Base-by-base conservation (phyloP, 2,888 invertebrate genomes). In the Drosophila sordidula region DNA sequence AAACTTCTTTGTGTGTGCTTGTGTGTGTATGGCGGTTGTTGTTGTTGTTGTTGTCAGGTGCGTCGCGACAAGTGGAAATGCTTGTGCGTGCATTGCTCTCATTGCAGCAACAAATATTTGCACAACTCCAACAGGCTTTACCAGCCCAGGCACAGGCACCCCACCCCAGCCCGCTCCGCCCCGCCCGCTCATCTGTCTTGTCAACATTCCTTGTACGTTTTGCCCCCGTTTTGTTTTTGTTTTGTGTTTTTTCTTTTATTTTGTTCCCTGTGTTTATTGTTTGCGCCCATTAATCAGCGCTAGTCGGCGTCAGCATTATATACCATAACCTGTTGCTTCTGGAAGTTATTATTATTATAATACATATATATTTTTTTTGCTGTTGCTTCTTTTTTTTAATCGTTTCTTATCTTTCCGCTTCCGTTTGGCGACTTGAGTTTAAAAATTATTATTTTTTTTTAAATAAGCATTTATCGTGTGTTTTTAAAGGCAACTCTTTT, bases 41-140 rank as follows among this genome's bases (percentile, higher is more conserved):
- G 50, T 44, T 69, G 52, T 41, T 51, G 78, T 42, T 71, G 65
- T 65, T 57, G 69, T 77, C 86, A 86, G 83, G 87, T 87, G 77
- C 87, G 81, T 69, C 45, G 89, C 36, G 67, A 72, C 89, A 75
- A 85, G 89, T 87, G 71, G 75, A 87, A 86, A 87, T 89, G 73
- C 85, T 77, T 74, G 69, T 69, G 84, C 78, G 90, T 86, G 70
- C 84, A 75, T 89, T 85, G 84, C 84, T 85, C 89, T 83, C 89
- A 89, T 88, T 89, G 68, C 70, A 64, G 70, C 74, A 73, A 77
- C 81, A 84, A 86, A 87, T 84, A 84, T 89, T 82, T 82, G 75
- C 81, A 61, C 82, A 81, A 63, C 74, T 56, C 46, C 61, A 45
- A 42, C 64, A 56, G 51, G 34, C 34, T 34, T 34, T 34, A 34